Percentiles rank a stretch among this genome's conserved stretches.
Evolutionary conservation across 2,797 vertebrate genomes (phyloP).

Genomic region (Brotula barbata): DNA sequence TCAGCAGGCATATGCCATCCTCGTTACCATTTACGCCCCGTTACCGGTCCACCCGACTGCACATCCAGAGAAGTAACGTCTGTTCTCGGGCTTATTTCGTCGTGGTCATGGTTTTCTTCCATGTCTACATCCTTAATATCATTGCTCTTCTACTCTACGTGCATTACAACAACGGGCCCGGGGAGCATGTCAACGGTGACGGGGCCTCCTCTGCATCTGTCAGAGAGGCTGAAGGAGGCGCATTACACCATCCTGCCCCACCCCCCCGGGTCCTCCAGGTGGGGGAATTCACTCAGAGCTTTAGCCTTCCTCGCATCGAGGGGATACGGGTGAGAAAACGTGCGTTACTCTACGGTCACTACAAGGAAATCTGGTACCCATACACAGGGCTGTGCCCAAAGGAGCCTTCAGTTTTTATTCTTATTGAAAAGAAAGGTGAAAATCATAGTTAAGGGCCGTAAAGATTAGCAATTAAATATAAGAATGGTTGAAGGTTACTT

Average conservation of each 20-base stretch:
- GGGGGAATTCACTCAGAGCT: constrained; percentile 51
- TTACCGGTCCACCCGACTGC: constrained; percentile 64
- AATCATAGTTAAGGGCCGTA: too few species aligned
- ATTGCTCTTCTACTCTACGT: constrained; percentile 92
- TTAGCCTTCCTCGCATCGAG: constrained; percentile 85
- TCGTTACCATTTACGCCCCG: constrained; percentile 30
- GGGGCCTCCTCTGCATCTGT: constrained; percentile 33
- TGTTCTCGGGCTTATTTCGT: constrained; percentile 94
- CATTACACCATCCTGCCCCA: constrained; percentile 35
- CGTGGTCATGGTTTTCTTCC: constrained; percentile 94
- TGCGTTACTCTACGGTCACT: not conserved
- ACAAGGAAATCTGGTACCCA: too few species aligned
- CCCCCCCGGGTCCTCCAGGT: constrained; percentile 29
- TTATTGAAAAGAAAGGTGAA: too few species aligned
- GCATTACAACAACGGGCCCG: constrained; percentile 87
- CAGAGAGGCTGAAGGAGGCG: constrained; percentile 10
- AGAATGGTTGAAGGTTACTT: too few species aligned
- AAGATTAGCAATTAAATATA: too few species aligned
- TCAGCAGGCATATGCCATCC: constrained; percentile 27
- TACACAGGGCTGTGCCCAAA: too few species aligned
- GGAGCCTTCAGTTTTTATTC: too few species aligned
- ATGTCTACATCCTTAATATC: constrained; percentile 91
- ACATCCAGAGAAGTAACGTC: constrained; percentile 82
- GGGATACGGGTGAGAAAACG: constrained; percentile 86
- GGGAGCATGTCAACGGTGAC: constrained; percentile 50